These are phyloP conservation scores for Cotesia congregata DNA, from an alignment of 2,888 invertebrate genomes.

Conservation along the genomic window DNA sequence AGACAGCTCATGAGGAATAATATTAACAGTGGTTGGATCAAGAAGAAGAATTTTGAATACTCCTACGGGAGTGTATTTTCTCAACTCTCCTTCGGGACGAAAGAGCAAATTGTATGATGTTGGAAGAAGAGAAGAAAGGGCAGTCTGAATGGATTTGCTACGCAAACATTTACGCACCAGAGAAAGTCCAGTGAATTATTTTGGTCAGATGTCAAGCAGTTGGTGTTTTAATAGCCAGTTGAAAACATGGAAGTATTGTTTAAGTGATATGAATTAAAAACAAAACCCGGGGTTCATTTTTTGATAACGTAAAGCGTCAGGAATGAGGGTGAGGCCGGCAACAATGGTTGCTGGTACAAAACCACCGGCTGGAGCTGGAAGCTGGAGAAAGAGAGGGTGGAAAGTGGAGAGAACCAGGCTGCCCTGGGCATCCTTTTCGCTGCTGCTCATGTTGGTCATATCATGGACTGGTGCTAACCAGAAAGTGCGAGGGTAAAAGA, in stretches of 20 bases:
- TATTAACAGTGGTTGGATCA: constrained; percentile 42
- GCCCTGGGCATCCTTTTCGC: constrained; percentile 26
- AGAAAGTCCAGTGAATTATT: no score
- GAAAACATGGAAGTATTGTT: neutral
- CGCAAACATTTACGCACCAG: neutral
- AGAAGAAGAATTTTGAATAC: no score
- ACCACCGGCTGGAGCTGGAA: neutral
- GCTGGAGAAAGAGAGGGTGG: neutral
- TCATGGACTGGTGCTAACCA: constrained; percentile 18
- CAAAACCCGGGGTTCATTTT: neutral
- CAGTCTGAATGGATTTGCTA: neutral
- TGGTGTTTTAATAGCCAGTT: neutral
- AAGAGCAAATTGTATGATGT: no score
- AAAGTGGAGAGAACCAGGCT: neutral
- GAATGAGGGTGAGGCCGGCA: neutral
- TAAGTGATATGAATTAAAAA: constrained; percentile 7
- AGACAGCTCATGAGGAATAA: constrained; percentile 57
- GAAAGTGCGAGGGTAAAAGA: constrained; percentile 39
- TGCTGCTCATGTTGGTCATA: neutral
- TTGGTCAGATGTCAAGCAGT: constrained; percentile 11
- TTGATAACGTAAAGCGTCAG: constrained; percentile 14
- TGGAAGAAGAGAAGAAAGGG: neutral
- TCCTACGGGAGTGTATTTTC: no score
- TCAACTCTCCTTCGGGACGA: no score
- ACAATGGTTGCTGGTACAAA: constrained; percentile 6